These are phyloP conservation scores for Paratilapia polleni DNA, from an alignment of 2,113 vertebrate genomes.

Conservation along the genomic window DNA sequence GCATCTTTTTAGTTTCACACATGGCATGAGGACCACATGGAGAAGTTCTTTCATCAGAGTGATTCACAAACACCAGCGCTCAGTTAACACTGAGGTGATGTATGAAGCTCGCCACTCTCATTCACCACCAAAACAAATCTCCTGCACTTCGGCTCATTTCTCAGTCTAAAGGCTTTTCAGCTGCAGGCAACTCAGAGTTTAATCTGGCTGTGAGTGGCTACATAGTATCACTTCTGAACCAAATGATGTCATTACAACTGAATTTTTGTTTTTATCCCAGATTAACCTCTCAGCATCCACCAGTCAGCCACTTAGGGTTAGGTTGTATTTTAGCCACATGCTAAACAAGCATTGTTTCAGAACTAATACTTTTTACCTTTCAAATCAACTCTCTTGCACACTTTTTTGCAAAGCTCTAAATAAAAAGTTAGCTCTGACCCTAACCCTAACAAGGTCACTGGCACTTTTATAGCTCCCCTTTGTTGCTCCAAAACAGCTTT, in stretches of 20 bases:
- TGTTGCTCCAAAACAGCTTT: not conserved
- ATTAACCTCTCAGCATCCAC: not conserved
- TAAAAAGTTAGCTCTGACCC: not conserved
- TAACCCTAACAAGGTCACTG: not conserved
- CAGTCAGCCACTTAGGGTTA: not conserved
- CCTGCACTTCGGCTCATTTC: not conserved
- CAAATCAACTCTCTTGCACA: no score
- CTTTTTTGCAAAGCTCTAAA: not conserved
- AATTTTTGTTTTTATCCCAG: not conserved
- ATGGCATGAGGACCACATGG: not conserved
- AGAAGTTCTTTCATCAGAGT: not conserved
- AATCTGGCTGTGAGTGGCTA: no score
- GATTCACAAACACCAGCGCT: not conserved
- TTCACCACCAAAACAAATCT: not conserved
- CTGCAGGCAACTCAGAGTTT: not conserved
- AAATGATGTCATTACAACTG: not conserved
- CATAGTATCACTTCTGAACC: not conserved
- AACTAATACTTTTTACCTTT: not conserved
- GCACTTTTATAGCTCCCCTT: not conserved
- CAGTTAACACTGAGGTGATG: not conserved
- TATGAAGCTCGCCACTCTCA: not conserved
- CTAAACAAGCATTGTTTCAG: not conserved
- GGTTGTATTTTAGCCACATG: not conserved
- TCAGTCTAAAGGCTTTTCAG: not conserved
- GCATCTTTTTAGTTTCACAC: not conserved